Percentiles rank a stretch among this genome's conserved stretches.
Conservation (phyloP, 2,888 invertebrate genomes). For the Thecocarcelia acutangulata region DNA sequence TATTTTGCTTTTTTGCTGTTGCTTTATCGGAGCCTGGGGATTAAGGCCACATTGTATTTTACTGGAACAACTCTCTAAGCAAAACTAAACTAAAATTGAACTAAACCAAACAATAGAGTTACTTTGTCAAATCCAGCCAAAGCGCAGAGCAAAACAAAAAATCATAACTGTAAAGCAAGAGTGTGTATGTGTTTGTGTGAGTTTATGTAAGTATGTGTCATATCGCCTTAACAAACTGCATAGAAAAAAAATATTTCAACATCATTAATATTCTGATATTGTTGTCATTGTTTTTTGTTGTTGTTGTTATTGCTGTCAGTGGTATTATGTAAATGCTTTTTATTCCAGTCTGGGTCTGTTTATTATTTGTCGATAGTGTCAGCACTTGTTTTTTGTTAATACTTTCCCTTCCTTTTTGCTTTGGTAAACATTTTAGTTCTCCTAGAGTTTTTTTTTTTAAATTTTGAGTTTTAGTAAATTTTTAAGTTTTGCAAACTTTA, state of each 20-base stretch:
- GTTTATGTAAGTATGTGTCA: neutral
- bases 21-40: conserved; percentile 66
- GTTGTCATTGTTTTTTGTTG: conserved; percentile 22
- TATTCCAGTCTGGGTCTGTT: conserved; percentile 24
- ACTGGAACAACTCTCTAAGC: conserved; percentile 53
- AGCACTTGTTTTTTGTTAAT: conserved; percentile 36
- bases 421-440: too few relatives aligned
- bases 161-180: neutral
- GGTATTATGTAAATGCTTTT: conserved; percentile 52
- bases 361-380: conserved; percentile 62
- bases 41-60: conserved; percentile 62
- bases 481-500: neutral
- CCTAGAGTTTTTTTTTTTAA: too few relatives aligned
- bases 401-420: neutral
- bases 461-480: neutral
- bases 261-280: conserved; percentile 57
- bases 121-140: conserved; percentile 51
- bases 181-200: neutral
- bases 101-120: conserved; percentile 43
- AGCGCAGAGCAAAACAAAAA: conserved; percentile 12
- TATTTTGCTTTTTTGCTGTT: conserved; percentile 35
- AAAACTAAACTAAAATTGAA: conserved; percentile 48
- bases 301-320: conserved; percentile 49
- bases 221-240: conserved; percentile 34
- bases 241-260: neutral